Conservation (phyloP, 1,140 invertebrate species). For the Drosophila pseudoananassae region DNA sequence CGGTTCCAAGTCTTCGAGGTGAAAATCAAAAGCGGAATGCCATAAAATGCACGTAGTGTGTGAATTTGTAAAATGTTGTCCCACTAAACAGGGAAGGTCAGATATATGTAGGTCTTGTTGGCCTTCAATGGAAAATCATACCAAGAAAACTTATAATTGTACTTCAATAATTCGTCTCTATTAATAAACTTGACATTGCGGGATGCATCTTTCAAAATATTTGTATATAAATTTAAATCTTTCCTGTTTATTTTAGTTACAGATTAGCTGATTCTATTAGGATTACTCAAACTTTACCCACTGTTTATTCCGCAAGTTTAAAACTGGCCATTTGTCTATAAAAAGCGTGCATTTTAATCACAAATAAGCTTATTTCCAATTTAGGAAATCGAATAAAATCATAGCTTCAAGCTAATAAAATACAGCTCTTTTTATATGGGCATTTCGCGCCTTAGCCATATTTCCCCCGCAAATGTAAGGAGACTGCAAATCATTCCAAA, state of each 20-base stretch:
- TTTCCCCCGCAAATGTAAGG: constrained; percentile 53
- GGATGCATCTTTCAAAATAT: background rate
- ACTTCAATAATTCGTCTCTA: constrained; percentile 49
- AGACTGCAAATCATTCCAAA: constrained; percentile 67
- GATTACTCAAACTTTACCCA: no score
- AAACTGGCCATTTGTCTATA: no score
- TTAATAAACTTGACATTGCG: constrained; percentile 14
- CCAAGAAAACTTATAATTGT: constrained; percentile 64
- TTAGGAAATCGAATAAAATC: no score
- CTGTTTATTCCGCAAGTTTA: no score
- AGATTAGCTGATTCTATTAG: no score
- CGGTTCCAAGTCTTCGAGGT: constrained; percentile 12
- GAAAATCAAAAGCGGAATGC: constrained; percentile 53
- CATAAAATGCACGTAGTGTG: constrained; percentile 67
- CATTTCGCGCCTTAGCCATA: constrained; percentile 24
- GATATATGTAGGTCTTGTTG: background rate
- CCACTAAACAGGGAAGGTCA: constrained; percentile 33
- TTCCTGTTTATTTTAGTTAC: no score
- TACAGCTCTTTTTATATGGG: background rate
- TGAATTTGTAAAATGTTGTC: constrained; percentile 51
- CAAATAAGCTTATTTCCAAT: no score
- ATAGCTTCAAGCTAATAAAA: background rate
- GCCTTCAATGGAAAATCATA: constrained; percentile 23
- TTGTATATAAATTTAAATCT: background rate
- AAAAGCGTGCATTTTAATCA: no score